Evolutionary conservation across 2,888 invertebrate genomes (phyloP).

Genomic region (Clepsis dumicolana): DNA sequence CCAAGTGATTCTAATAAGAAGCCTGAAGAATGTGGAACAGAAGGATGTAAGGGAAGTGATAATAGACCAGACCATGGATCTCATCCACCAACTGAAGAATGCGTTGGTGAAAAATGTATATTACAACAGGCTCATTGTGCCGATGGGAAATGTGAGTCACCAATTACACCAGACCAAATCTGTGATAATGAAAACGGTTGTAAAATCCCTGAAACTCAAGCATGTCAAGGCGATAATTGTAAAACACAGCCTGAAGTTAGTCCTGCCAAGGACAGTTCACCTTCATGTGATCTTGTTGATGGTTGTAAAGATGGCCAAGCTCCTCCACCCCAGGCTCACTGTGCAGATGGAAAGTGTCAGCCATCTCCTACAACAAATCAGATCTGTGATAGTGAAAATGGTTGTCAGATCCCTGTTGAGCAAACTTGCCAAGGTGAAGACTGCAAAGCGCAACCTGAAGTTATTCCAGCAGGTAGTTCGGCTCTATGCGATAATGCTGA

Average conservation of each 20-base stretch:
- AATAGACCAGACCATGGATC: constrained; percentile 11
- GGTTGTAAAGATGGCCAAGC: constrained; percentile 46
- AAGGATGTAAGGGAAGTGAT: constrained; percentile 19
- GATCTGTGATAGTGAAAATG: constrained; percentile 47
- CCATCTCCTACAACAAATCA: constrained; percentile 40
- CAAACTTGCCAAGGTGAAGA: constrained; percentile 55
- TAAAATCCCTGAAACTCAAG: constrained; percentile 45
- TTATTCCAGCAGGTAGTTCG: constrained; percentile 45
- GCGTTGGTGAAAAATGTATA: constrained; percentile 55
- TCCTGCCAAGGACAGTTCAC: constrained; percentile 45
- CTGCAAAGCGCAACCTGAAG: constrained; percentile 50
- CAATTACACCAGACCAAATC: constrained; percentile 42
- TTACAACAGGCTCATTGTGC: constrained; percentile 49
- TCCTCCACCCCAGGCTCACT: constrained; percentile 46
- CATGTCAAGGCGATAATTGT: constrained; percentile 58
- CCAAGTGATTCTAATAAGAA: constrained; percentile 43
- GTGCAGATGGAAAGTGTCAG: constrained; percentile 55
- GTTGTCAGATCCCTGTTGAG: constrained; percentile 44
- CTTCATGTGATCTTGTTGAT: constrained; percentile 49
- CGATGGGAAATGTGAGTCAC: constrained; percentile 53
- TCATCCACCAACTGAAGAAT: constrained; percentile 47
- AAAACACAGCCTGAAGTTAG: constrained; percentile 45
- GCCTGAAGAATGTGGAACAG: constrained; percentile 29
- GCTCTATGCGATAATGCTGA: constrained; percentile 50
- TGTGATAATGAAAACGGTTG: constrained; percentile 49